Evolutionary conservation across 2,797 vertebrate genomes (phyloP), one percentile per base, ranked within the genome.

Genomic region (Sebastes umbrosus): DNA sequence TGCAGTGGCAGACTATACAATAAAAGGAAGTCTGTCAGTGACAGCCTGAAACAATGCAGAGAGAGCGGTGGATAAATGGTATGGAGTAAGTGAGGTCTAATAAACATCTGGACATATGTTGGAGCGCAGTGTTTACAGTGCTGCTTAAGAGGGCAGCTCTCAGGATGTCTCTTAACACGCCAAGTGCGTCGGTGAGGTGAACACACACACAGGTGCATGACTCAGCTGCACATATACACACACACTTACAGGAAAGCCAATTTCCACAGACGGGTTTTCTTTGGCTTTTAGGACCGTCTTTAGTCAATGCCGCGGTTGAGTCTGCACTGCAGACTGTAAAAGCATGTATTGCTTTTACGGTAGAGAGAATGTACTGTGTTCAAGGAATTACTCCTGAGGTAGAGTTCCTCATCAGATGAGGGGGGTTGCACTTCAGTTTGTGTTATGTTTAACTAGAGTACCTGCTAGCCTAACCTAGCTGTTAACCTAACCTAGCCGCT

Each of bases 1-100:
- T 70, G 14, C 54, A 43, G 43, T 43, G 24, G 34, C 31, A 52
- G 63, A 68, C 59, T 6, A 63, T 27, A 82, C 74, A 86, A 77
- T 85, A 80, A 88, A 91, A 88, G 31, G 4, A 59, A 63, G 55
- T 31, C 22, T 62, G 59, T 77, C 75, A 31, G 70, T 78, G 84
- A 91, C 84, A 82, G 78, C 18, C 69, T 88, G 88, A 92, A 84
- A 82, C 54, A 73, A 71, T 72, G 71, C 92, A 92, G 91, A 77
- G 34, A 75, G 63, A 55, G 46, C 0, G 2, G 14, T 20, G 39
- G 58, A 73, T 69, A 18, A 55, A 78, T 18, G 27, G 43, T 64
- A 64, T 64, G 84, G 65, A 75, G 52, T 18, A 66, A 32, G 50
- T 18, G 34, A 59, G 54, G 43, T 31, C 72, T 25, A 10, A 77